These are phyloP conservation scores for Gymnoscopelus microlampas DNA, from an alignment of 2,797 vertebrate species.

Conservation along the genomic window DNA sequence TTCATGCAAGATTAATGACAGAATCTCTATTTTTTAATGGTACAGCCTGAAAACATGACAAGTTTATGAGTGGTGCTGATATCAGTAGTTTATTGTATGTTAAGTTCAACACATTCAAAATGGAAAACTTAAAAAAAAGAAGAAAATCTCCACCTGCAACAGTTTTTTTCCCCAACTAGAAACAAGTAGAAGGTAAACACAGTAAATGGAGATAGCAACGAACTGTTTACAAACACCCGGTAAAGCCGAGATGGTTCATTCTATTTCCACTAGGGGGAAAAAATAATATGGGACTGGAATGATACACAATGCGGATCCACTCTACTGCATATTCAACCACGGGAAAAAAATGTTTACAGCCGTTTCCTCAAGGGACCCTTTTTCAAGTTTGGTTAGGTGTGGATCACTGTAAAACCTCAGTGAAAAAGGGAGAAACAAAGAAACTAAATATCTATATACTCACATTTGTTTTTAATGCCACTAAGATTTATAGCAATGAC, in stretches of 20 bases:
- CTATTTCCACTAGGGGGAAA: constrained; percentile 73
- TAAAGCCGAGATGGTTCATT: constrained; percentile 82
- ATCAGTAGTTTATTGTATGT: constrained; percentile 99
- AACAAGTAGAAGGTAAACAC: constrained; percentile 83
- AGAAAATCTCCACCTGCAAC: constrained; percentile 89
- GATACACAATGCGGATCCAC: constrained; percentile 72
- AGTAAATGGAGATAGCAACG: constrained; percentile 88
- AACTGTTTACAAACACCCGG: constrained; percentile 85
- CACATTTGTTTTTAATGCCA: constrained; percentile 63
- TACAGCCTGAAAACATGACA: constrained; percentile 71
- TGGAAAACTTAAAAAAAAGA: constrained; percentile 77
- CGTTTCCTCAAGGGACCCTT: constrained; percentile 75
- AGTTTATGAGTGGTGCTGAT: constrained; percentile 88
- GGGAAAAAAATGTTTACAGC: constrained; percentile 75
- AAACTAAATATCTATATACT: constrained; percentile 64
- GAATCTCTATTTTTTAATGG: not conserved
- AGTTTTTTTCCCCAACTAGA: constrained; percentile 80
- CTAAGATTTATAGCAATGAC: constrained; percentile 72
- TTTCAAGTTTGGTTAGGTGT: constrained; percentile 53
- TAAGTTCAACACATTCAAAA: constrained; percentile 97
- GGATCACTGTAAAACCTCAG: constrained; percentile 30
- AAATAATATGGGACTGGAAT: constrained; percentile 75
- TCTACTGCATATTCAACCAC: constrained; percentile 79
- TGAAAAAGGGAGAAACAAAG: constrained; percentile 63
- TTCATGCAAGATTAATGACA: not conserved